Base-by-base conservation (phyloP, 2,113 vertebrate species). In the Nicator chloris region DNA sequence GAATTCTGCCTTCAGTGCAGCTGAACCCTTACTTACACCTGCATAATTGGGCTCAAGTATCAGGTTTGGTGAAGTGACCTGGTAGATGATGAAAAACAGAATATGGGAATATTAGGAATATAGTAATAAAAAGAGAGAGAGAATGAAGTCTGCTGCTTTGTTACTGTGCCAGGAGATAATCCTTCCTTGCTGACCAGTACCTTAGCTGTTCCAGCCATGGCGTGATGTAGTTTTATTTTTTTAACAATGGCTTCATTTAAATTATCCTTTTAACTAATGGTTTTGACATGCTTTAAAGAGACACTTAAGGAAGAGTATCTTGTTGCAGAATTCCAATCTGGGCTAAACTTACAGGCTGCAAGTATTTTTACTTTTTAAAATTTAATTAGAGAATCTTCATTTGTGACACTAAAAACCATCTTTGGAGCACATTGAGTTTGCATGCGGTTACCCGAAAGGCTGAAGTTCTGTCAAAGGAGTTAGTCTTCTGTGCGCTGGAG, bases 181-280 rank as follows among this genome's bases (percentile, higher is more conserved):
- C 82, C 51, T 95, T 90, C 50, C n/a, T 90, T 53, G 19, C 35
- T 82, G 70, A 79, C 77, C 69, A 50, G 47, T 77, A 95, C 72
- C 39, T 82, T 93, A 81, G 60, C 63, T 82, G 71, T 78, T 88
- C 53, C 65, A 92, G 72, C n/a, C 49, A 51, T 42, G 45, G 8
- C 47, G n/a, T 82, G 81, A 89, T 82, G 80, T 81, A 81, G 79
- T 60, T 86, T 75, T 84, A 77, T 75, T 90, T 87, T 93, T 87
- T 94, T 85, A 92, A 94, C 83, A 88, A 75, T 82, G 82, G 19
- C 72, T 95, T 94, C 92, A 95, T 93, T 95, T 95, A 84, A 80
- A 86, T 90, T 76, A 80, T 85, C 37, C 57, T 90, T 95, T 59
- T 78, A 92, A 86, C 63, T 84, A 93, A 88, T 86, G 31, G 35